Base-by-base conservation (phyloP, 1,140 invertebrate genomes). In the Calosoma granatense region DNA sequence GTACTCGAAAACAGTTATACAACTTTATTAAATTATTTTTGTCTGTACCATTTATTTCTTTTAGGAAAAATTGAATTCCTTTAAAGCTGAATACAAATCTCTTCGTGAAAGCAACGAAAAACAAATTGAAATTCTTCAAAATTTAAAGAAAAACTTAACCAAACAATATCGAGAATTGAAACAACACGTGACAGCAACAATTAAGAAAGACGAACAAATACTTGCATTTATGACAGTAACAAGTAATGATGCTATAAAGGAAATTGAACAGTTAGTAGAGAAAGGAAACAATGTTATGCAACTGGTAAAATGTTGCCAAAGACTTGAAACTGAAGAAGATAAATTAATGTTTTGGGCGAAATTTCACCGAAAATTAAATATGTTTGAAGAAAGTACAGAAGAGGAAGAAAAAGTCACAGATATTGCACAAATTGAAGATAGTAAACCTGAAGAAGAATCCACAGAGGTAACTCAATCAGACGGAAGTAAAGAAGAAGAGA, bases 311-410 rank as follows among this genome's bases (percentile, higher is more conserved):
- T 61, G 62, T 19, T 70, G 67, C 51, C 52, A 59, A 53, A 67
- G 65, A 56, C 65, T 63, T 41, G 67, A 70, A 61, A 70, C 68
- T 4, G 56, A 63, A 43, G 56, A 62, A 22, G 68, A 68, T 51
- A 58, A 59, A 56, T 11, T 64, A 21, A 26, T 51, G 2, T 61
- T 3, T 47, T 47, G 41, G 41, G 41, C 41, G 17, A 47, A 47
- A 47, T 12, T 47, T 6, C 41, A 47, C 15, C 3, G 17, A 47
- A 47, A 11, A 43, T 22, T 53, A 17, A 21, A 54, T 21, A 22
- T 19, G 15, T 23, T 54, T n/a, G 52, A 61, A 22, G 54, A 53
- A 2, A 51, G 21, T 19, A 30, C 52, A n/a, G 47, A 56, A 9
- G 20, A 57, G n/a, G n/a, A n/a, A n/a, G n/a, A n/a, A n/a, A n/a